Evolutionary conservation across 1,140 invertebrate species (phyloP).

Genomic region (Drosophila leontia): DNA sequence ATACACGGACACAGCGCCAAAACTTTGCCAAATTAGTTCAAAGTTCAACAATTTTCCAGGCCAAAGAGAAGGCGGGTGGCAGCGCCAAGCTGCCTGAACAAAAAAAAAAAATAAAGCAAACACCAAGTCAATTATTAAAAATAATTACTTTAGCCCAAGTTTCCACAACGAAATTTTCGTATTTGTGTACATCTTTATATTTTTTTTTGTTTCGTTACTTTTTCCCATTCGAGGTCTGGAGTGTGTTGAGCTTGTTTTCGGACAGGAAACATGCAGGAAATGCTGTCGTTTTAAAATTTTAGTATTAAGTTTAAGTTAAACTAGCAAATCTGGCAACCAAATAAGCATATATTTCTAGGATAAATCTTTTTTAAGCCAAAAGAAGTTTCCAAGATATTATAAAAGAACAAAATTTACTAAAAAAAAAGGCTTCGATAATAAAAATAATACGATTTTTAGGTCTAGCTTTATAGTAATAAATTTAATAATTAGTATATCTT

Average conservation of each 20-base stretch:
- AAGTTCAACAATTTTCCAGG: slow-evolving; percentile 67
- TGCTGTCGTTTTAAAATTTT: slow-evolving; percentile 1
- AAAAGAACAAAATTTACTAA: too few relatives aligned
- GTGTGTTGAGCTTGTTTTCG: slow-evolving; percentile 22
- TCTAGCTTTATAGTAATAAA: too few relatives aligned
- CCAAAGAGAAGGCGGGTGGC: slow-evolving; percentile 20
- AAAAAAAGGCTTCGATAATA: too few relatives aligned
- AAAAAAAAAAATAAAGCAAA: slow-evolving; percentile 36
- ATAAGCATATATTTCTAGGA: too few relatives aligned
- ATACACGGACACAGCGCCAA: slow-evolving; percentile 36
- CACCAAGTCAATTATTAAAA: slow-evolving; percentile 80
- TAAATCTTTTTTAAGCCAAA: too few relatives aligned
- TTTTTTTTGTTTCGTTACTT: slow-evolving; percentile 24
- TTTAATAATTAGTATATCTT: too few relatives aligned
- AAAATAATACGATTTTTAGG: too few relatives aligned
- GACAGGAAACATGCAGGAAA: slow-evolving; percentile 4
- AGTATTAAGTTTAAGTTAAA: not conserved
- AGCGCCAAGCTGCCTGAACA: slow-evolving; percentile 11
- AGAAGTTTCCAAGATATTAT: too few relatives aligned
- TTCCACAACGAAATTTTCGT: slow-evolving; percentile 46
- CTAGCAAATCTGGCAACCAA: not conserved
- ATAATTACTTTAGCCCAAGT: slow-evolving; percentile 80
- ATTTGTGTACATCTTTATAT: slow-evolving; percentile 50
- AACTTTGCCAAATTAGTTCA: slow-evolving; percentile 81
- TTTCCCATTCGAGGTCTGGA: slow-evolving; percentile 5